phyloP scores from a whole-genome alignment of 2,797 vertebrate species.

The Helicolenus hilgendorfi region DNA sequence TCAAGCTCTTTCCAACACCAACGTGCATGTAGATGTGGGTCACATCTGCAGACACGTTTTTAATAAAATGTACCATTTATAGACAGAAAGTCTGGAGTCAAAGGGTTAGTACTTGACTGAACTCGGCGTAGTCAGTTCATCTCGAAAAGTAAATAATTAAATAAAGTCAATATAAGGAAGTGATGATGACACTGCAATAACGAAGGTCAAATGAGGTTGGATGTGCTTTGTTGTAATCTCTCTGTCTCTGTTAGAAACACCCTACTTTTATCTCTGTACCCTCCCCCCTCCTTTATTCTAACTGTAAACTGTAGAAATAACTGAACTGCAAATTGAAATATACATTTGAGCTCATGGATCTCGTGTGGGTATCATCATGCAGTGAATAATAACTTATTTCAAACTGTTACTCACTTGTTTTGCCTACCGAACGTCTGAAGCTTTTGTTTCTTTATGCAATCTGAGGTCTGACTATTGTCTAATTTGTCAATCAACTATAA shows the following conservation, averaged over 20 bases:
- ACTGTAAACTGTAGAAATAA: neutral
- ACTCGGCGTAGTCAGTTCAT: neutral
- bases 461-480: neutral
- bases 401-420: neutral
- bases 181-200: neutral
- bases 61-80: neutral
- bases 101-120: neutral
- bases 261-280: too few species aligned
- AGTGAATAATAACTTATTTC: neutral
- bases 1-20: neutral
- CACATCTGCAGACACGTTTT: neutral
- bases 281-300: neutral
- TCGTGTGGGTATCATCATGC: neutral
- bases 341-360: neutral
- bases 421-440: neutral
- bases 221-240: neutral
- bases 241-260: neutral
- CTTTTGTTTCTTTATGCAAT: neutral
- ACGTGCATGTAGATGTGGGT: neutral
- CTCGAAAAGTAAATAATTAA: neutral
- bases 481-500: neutral
- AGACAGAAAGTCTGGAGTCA: neutral
- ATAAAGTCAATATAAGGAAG: too few species aligned
- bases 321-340: neutral
- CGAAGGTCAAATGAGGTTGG: neutral